A percentile compares a stretch with the other conserved stretches of the same genome.
Evolutionary conservation across 2,113 vertebrate genomes (phyloP).

Genomic region (Struthio camelus): DNA sequence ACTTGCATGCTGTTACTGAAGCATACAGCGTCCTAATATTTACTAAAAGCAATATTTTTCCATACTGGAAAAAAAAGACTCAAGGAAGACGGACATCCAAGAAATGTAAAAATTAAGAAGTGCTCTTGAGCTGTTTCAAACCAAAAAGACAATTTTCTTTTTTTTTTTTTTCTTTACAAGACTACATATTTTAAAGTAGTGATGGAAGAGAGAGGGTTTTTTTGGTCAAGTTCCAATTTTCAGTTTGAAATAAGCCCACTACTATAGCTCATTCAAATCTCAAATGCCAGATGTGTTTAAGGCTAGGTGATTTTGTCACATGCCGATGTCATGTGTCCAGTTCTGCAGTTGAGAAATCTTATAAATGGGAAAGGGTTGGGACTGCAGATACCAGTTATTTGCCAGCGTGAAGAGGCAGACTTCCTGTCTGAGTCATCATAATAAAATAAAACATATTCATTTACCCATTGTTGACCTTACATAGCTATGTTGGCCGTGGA

Average conservation of each 20-base stretch:
- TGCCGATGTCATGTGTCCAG: background rate
- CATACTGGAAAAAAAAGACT: background rate
- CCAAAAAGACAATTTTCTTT: background rate
- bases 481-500: background rate
- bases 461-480: background rate
- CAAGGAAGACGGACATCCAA: conserved; percentile 16
- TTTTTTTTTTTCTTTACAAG: background rate
- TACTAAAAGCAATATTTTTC: conserved; percentile 30
- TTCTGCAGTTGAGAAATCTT: background rate
- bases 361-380: background rate
- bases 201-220: background rate
- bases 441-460: background rate
- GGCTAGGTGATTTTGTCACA: background rate
- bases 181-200: background rate
- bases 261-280: background rate
- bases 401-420: background rate
- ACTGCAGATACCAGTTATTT: background rate
- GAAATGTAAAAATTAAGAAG: conserved; percentile 32
- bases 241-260: background rate
- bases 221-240: background rate
- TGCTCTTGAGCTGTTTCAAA: conserved; percentile 15
- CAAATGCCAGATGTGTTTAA: background rate
- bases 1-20: background rate
- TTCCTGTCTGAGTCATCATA: background rate
- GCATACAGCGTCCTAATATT: background rate